phyloP scores from a whole-genome alignment of 2,888 invertebrate species.

The Metopia argyrocephala region DNA sequence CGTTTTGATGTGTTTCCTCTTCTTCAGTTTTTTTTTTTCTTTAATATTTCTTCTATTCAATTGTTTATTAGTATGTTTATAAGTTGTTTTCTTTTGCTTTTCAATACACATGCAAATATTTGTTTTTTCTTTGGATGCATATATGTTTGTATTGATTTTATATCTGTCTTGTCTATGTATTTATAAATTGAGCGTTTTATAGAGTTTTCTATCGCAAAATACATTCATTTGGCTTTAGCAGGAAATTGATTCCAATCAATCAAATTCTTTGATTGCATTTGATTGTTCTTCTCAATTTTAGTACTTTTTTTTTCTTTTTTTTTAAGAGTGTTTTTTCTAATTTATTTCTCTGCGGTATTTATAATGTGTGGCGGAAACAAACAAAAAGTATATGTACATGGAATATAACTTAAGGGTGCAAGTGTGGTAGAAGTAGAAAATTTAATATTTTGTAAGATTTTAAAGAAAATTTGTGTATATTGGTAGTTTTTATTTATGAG shows the following conservation, averaged over 20 bases:
- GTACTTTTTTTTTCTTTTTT: conserved; percentile 3
- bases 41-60: neutral
- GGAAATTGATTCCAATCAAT: conserved; percentile 75
- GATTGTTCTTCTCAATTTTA: conserved; percentile 62
- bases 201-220: conserved; percentile 40
- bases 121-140: neutral
- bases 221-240: conserved; percentile 65
- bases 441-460: neutral
- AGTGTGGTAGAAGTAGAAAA: neutral
- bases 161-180: too few species aligned
- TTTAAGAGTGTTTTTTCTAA: neutral
- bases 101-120: neutral
- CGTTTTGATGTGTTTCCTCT: neutral
- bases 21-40: neutral
- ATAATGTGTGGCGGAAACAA: neutral
- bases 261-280: conserved; percentile 75
- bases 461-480: neutral
- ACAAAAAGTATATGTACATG: neutral
- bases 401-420: neutral
- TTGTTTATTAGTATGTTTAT: neutral
- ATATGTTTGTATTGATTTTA: neutral
- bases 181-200: conserved; percentile 18
- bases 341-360: neutral
- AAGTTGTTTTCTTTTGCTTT: neutral
- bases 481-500: neutral